Evolutionary conservation across 2,888 invertebrate species (phyloP).

Genomic region (Drosophila ochracea): DNA sequence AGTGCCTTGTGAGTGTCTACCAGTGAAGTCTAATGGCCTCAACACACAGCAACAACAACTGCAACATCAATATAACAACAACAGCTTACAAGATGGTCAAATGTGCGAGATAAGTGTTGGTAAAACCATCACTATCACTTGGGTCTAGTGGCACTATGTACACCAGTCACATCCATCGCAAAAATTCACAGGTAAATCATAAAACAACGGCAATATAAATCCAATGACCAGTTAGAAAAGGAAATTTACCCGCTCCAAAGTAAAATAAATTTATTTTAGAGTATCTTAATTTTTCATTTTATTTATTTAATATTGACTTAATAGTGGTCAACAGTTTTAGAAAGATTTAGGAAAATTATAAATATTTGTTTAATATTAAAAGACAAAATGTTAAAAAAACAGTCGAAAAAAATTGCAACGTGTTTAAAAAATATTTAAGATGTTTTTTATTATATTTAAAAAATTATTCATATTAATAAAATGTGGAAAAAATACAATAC

Average conservation of each 20-base stretch:
- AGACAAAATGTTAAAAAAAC: neutral
- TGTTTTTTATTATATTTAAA: neutral
- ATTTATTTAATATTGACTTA: neutral
- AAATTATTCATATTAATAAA: neutral
- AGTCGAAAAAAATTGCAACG: too few species aligned
- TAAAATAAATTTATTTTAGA: neutral
- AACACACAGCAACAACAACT: constrained; percentile 39
- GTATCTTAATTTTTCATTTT: neutral
- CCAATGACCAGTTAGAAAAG: constrained; percentile 16
- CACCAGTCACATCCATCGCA: constrained; percentile 15
- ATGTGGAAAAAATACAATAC: neutral
- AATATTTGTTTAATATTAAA: neutral
- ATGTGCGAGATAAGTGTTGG: constrained; percentile 68
- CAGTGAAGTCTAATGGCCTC: constrained; percentile 70
- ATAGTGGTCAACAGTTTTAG: neutral
- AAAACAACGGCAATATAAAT: constrained; percentile 31
- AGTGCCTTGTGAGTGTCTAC: constrained; percentile 31
- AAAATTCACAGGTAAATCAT: constrained; percentile 41
- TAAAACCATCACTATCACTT: constrained; percentile 52
- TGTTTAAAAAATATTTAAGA: too few species aligned
- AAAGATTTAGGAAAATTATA: neutral
- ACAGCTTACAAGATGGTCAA: constrained; percentile 64
- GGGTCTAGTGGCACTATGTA: constrained; percentile 45
- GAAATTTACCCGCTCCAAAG: neutral
- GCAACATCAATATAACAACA: constrained; percentile 43